phyloP scores from a whole-genome alignment of 2,888 invertebrate species.

The Deilephila porcellus region DNA sequence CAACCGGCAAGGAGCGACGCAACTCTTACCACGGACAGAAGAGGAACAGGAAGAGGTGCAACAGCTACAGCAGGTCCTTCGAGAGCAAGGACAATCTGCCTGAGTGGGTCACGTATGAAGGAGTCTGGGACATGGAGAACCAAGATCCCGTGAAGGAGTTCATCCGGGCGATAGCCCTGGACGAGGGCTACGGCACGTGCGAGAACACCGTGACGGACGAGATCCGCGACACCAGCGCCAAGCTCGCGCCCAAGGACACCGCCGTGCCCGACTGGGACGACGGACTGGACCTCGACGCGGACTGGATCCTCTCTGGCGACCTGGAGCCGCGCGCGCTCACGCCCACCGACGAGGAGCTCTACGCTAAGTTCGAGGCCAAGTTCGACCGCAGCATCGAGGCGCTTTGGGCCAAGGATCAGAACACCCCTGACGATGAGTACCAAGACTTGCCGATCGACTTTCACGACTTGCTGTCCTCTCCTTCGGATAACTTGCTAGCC shows the following conservation, averaged over 20 bases:
- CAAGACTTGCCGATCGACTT: conserved; percentile 87
- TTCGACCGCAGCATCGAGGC: conserved; percentile 88
- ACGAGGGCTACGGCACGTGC: conserved; percentile 82
- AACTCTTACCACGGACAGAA: conserved; percentile 76
- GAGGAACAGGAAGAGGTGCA: conserved; percentile 69
- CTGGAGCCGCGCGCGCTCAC: conserved; percentile 61
- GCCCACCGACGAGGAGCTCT: conserved; percentile 79
- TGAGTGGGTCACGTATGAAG: conserved; percentile 84
- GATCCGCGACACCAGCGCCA: conserved; percentile 58
- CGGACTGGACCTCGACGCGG: conserved; percentile 62
- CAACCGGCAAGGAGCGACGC: conserved; percentile 74
- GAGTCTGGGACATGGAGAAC: conserved; percentile 80
- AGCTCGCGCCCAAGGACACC: conserved; percentile 57
- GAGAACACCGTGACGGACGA: conserved; percentile 79
- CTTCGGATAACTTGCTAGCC: conserved; percentile 78
- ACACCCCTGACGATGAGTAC: conserved; percentile 82
- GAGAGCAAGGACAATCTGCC: conserved; percentile 78
- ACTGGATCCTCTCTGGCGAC: conserved; percentile 69
- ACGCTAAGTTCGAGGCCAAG: conserved; percentile 87
- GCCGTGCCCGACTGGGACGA: conserved; percentile 74
- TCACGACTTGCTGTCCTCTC: conserved; percentile 84
- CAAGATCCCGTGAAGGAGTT: conserved; percentile 81
- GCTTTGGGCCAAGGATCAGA: conserved; percentile 85
- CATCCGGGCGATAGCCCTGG: conserved; percentile 75
- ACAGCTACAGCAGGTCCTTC: conserved; percentile 73